A percentile compares a stretch with the other conserved stretches of the same genome.
Conservation (phyloP, 2,113 vertebrate genomes). For the Otocyon megalotis region DNA sequence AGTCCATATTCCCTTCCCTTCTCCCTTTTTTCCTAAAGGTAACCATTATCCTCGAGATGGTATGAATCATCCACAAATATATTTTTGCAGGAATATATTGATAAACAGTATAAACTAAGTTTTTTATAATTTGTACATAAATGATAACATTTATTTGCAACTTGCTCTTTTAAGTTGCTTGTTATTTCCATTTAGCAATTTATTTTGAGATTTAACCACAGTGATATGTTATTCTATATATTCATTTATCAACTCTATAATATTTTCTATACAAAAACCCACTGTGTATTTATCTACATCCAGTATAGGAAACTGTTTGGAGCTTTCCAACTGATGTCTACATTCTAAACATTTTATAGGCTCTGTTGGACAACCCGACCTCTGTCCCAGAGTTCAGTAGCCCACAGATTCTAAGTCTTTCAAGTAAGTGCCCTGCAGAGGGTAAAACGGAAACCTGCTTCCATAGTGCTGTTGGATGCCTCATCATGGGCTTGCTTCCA, state of each 20-base stretch:
- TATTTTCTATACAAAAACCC: not conserved
- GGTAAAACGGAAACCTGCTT: not conserved
- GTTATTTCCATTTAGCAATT: not conserved
- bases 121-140: not conserved
- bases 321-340: not conserved
- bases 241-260: not conserved
- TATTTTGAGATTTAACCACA: not conserved
- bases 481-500: rapidly evolving
- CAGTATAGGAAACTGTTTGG: not conserved
- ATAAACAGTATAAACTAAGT: not conserved
- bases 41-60: not conserved
- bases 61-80: not conserved
- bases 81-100: not conserved
- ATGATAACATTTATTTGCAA: not conserved
- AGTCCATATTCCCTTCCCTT: not conserved
- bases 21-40: not conserved
- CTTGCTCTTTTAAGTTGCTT: not conserved
- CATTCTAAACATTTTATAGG: not conserved
- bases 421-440: not conserved
- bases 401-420: not conserved
- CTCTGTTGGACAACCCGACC: not conserved
- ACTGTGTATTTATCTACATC: not conserved
- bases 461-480: not conserved
- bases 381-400: not conserved
- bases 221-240: not conserved